A percentile compares a stretch with the other conserved stretches of the same genome.
Evolutionary conservation across 2,797 vertebrate species (phyloP).

Genomic region (Eleutherodactylus coqui): DNA sequence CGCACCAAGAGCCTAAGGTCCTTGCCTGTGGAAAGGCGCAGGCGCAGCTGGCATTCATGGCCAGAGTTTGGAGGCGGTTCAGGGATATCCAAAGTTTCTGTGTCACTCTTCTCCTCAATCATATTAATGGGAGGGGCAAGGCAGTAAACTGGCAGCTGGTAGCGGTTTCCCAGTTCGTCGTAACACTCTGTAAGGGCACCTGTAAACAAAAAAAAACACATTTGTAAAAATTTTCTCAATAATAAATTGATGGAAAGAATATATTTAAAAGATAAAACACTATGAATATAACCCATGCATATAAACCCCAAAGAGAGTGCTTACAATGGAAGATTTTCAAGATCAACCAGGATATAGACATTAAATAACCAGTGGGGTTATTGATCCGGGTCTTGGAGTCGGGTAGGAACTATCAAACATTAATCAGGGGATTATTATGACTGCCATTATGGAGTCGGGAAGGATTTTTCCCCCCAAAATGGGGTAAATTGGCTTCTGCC

Average conservation of each 20-base stretch:
- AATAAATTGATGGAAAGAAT: neutral
- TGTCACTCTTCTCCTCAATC: constrained; percentile 94
- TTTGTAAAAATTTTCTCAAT: neutral
- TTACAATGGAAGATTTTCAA: too few species aligned
- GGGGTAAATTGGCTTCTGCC: too few species aligned
- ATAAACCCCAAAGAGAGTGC: too few species aligned
- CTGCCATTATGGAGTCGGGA: too few species aligned
- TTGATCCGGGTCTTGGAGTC: too few species aligned
- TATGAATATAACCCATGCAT: neutral
- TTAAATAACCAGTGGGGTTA: too few species aligned
- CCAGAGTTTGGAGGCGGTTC: constrained; percentile 88
- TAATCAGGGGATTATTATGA: too few species aligned
- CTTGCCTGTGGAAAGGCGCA: constrained; percentile 94
- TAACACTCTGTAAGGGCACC: constrained; percentile 97
- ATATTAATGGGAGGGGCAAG: constrained; percentile 96
- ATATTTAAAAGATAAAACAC: neutral
- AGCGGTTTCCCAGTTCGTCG: constrained; percentile 97
- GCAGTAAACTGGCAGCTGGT: constrained; percentile 98
- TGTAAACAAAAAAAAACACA: constrained; percentile 67
- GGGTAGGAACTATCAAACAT: too few species aligned
- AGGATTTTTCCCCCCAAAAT: too few species aligned
- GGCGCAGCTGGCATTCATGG: constrained; percentile 91
- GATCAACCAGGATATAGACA: too few species aligned
- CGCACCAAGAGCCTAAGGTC: constrained; percentile 91
- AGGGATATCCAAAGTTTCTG: constrained; percentile 86